Evolutionary conservation across 2,113 vertebrate genomes (phyloP).

Genomic region (Caranx ignobilis): DNA sequence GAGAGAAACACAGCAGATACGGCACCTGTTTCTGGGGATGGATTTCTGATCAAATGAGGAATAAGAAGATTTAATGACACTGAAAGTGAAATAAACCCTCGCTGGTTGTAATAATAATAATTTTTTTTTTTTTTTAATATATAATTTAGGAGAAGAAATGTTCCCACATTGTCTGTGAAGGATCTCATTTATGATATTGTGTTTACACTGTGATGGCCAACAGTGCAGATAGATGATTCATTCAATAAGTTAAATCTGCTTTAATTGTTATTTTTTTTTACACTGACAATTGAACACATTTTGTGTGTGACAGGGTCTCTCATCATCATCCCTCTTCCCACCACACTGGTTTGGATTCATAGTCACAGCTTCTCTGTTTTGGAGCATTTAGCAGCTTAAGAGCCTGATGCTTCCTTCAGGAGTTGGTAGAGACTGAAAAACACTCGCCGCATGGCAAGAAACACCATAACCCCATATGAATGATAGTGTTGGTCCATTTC

Average conservation of each 20-base stretch:
- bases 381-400: no score
- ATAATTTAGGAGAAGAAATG: not conserved
- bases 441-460: not conserved
- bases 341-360: no score
- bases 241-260: not conserved
- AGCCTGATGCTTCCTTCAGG: no score
- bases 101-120: not conserved
- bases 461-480: not conserved
- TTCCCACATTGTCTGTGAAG: not conserved
- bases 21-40: conserved; percentile 16
- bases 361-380: no score
- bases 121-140: no score
- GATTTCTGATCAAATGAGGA: conserved; percentile 22
- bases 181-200: not conserved
- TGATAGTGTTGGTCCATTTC: not conserved
- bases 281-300: not conserved
- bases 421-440: no score
- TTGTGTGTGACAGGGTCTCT: not conserved
- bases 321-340: not conserved
- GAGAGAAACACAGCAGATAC: conserved; percentile 20
- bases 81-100: not conserved
- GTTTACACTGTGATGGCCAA: not conserved
- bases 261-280: not conserved
- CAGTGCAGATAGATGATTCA: not conserved
- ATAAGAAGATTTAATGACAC: conserved; percentile 29